Base-by-base conservation (phyloP, 1,140 invertebrate species). In the Triops longicaudatus region DNA sequence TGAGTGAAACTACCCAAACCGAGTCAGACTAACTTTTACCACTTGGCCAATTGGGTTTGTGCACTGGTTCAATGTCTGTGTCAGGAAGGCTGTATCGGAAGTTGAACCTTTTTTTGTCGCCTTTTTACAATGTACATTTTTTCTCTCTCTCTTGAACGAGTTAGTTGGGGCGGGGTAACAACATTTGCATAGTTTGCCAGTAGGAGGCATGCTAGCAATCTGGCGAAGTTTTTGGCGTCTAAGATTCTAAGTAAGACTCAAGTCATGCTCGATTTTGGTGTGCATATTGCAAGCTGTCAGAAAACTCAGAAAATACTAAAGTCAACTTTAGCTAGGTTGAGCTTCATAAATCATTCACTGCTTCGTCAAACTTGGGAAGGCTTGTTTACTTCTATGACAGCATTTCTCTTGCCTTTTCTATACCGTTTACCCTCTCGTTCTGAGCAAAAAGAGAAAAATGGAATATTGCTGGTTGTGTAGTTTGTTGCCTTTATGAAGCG, bases 181-280 rank as follows among this genome's bases (percentile, higher is more conserved):
- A 63, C 50, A 63, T 63, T 63, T 63, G 50, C 50, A 63, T 63
- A 63, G 50, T 63, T 63, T 63, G 50, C 50, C 50, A n/a, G 14
- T 22, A 14, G 50, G 22, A 63, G n/a, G 50, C 50, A 63, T 63
- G 50, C 22, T 63, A n/a, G n/a, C 50, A 63, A 63, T 63, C 50
- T 63, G 17, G n/a, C 6, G 2, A 63, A 63, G 14, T 63, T 63
- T 63, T 7, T 4, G 50, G 50, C 17, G 14, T 22, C n/a, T 6
- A 63, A 63, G 50, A 14, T 63, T 22, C n/a, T 22, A 63, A 63
- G 17, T 63, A 63, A 22, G 50, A 6, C 50, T 14, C 50, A 63
- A 63, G 50, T 22, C 50, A 63, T n/a, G 50, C 50, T 22, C 22
- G 6, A 22, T 63, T 63, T 63, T 63, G 50, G 11, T 9, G 50